phyloP scores from a whole-genome alignment of 92 coral and sea anemone genomes.

The Micromussa lordhowensis region DNA sequence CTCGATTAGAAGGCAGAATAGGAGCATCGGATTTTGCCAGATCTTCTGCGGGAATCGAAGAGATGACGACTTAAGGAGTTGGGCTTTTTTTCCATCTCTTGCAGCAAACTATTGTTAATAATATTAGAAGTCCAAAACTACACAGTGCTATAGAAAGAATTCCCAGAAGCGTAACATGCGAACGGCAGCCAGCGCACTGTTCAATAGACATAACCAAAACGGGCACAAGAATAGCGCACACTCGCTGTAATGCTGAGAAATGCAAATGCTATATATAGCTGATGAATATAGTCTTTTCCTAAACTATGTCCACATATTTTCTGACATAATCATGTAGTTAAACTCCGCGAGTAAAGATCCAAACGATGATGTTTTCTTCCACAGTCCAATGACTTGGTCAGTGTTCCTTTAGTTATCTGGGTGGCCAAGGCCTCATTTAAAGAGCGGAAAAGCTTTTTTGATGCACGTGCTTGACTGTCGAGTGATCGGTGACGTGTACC shows the following conservation, averaged over 20 bases:
- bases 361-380: neutral
- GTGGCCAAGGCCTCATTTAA: too few relatives aligned
- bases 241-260: neutral
- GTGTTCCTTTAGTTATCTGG: neutral
- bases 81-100: constrained; percentile 6
- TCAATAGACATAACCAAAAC: neutral
- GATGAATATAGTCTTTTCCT: neutral
- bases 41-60: constrained; percentile 61
- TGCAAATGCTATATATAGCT: neutral
- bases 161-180: neutral
- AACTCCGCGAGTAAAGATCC: neutral
- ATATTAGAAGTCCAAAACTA: neutral
- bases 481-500: too few relatives aligned
- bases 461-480: too few relatives aligned
- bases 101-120: constrained; percentile 29
- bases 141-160: neutral
- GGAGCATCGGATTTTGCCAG: constrained; percentile 71
- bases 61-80: constrained; percentile 61
- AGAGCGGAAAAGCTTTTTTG: too few relatives aligned
- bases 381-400: neutral
- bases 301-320: neutral
- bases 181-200: neutral
- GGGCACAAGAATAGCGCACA: too few relatives aligned
- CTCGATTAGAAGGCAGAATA: neutral
- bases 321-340: neutral